Evolutionary conservation across 2,888 invertebrate species (phyloP), one percentile per base, ranked within the genome.

Genomic region (Drosophila paracracens): DNA sequence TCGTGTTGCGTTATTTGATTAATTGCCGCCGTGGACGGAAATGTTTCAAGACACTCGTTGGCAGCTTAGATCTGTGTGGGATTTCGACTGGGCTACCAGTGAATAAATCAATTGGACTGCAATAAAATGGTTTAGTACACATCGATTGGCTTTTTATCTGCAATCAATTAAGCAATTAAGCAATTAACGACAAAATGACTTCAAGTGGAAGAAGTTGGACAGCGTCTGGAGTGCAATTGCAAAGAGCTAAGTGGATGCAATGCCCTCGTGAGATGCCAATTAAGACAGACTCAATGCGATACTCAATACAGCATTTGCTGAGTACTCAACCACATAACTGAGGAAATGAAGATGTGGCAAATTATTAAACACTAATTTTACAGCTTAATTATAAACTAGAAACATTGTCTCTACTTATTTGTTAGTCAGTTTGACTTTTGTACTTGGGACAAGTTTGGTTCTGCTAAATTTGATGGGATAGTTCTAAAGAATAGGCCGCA

Each of bases 101-200:
- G 67, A 69, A 74, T 73, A 74, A 74, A 89, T 84, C 79, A 87
- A 85, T 89, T 87, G 74, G 79, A 71, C 52, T 74, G 68, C 88
- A 62, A 67, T 79, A 64, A 83, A 66, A 68, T 64, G 36, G 31
- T 58, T 67, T 35, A 67, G 50, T 56, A 56, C 48, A 65, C 53
- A 43, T 54, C 43, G 21, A 29, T 59, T 40, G 6, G 16, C 27
- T 33, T 36, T 63, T 66, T 65, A 71, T 72, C 66, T 52, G 70
- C 57, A 53, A 66, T 58, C 82, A 77, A 75, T 68, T 62, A 54
- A 64, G 65, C 70, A 84, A 77, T 85, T 89, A 71, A 61, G 25
- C 66, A 73, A 76, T 64, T 67, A 71, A 64, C 35, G 21, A 60
- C 36, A 31, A 21, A 52, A 35, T 52, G 43, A 18, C 50, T 51